These are phyloP conservation scores for Lepus timidus DNA, from an alignment of 2,113 vertebrate species.

Conservation along the genomic window DNA sequence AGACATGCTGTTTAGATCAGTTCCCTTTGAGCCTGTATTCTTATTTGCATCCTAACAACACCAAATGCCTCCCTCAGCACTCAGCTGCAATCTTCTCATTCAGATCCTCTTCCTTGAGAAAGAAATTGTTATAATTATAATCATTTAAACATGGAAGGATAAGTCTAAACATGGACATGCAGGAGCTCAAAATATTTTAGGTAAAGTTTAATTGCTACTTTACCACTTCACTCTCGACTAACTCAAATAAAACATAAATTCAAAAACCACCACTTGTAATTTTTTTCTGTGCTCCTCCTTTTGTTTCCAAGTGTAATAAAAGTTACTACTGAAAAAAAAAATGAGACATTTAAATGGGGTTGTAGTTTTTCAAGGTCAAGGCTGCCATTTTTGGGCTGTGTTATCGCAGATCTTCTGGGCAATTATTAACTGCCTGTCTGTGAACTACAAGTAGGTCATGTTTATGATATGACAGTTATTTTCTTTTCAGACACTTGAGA, in stretches of 20 bases:
- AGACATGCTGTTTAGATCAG: background rate
- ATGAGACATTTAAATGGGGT: background rate
- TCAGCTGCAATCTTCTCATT: background rate
- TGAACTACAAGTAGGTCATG: conserved; percentile 62
- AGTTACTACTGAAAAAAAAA: background rate
- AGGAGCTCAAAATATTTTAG: background rate
- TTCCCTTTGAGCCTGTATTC: background rate
- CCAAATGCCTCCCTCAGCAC: background rate
- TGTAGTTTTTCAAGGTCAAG: background rate
- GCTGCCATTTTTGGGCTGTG: background rate
- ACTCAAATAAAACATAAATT: background rate
- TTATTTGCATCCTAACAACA: background rate
- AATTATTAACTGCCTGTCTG: conserved; percentile 60
- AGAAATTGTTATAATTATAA: background rate
- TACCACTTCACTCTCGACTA: background rate
- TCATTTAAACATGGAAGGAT: background rate
- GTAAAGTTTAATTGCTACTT: background rate
- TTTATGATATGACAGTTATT: conserved; percentile 74
- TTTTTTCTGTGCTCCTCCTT: background rate
- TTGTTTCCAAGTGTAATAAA: conserved; percentile 37
- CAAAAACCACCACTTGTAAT: background rate
- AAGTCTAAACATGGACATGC: background rate
- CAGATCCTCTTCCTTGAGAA: background rate
- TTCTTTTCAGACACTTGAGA: conserved; percentile 76
- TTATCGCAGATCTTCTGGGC: conserved; percentile 55